A percentile compares a stretch with the other conserved stretches of the same genome.
These are phyloP conservation scores for Ellobius talpinus DNA, from an alignment of 2,113 vertebrate species.

Conservation along the genomic window DNA sequence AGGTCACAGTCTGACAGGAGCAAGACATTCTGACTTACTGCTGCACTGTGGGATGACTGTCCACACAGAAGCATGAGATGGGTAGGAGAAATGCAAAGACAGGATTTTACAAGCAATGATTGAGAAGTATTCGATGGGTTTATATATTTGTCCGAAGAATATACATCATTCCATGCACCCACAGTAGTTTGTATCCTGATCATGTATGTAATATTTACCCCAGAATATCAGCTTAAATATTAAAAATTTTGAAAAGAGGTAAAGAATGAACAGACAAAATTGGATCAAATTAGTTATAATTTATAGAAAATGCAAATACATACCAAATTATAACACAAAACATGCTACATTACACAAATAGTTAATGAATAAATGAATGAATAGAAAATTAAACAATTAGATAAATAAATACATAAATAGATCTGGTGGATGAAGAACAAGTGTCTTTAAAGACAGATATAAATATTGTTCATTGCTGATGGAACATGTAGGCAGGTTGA, in stretches of 20 bases:
- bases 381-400: background rate
- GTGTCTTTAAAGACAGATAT: too few species aligned
- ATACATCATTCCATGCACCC: background rate
- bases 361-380: too few species aligned
- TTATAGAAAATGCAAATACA: too few species aligned
- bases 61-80: background rate
- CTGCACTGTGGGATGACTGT: background rate
- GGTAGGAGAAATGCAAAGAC: background rate
- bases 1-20: background rate
- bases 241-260: background rate
- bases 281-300: too few species aligned
- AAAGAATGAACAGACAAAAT: background rate
- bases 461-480: too few species aligned
- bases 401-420: background rate
- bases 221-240: background rate
- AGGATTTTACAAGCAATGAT: background rate
- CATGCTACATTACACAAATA: too few species aligned
- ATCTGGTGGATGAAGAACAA: background rate
- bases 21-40: background rate
- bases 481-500: too few species aligned
- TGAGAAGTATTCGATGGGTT: background rate
- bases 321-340: too few species aligned
- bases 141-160: background rate
- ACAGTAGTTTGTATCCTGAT: background rate
- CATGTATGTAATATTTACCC: background rate